Evolutionary conservation across 2,888 invertebrate genomes (phyloP), one percentile per base, ranked within the genome.

Genomic region (Malachius bipustulatus): DNA sequence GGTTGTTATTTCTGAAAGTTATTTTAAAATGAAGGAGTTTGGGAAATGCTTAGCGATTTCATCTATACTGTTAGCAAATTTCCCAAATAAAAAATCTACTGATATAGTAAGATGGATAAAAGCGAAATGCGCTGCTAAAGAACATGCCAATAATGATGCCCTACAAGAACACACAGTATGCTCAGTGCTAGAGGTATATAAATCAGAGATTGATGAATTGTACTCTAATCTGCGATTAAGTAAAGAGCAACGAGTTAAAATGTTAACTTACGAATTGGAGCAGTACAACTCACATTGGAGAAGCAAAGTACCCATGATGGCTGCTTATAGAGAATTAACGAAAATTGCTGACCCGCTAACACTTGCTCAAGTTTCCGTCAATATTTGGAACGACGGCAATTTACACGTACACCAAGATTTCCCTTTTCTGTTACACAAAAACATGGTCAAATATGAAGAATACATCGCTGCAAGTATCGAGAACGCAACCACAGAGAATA

Each of bases 221-320:
- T 37, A 40, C 32, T 26, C 41, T 2, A 11, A 39, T 16, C 34
- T 40, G n/a, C 26, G 28, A 10, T 34, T 48, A 16, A 41, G 34
- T 2, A 16, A 32, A 16, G 35, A 46, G 15, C 39, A 43, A n/a
- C 37, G 43, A 36, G 39, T 46, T 14, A 38, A 46, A n/a, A 36
- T 56, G 19, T 35, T 54, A 28, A 35, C 39, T 13, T 35, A 39
- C 15, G 57, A 57, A 40, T 40, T 57, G 30, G 36, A 41, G 11
- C 39, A 40, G n/a, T 57, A 57, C 36, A 47, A 47, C 36, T 37
- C 34, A 27, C 35, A 40, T 9, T 57, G 56, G 56, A 49, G 45
- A 29, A 55, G 53, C 35, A 52, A 50, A 39, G 15, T 47, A n/a
- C 41, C 55, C 1, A 47, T 55, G 39, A 43, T 43, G 40, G 33